Percentiles rank a stretch among this genome's conserved stretches.
Evolutionary conservation across 2,797 vertebrate genomes (phyloP).

Genomic region (Neomorphus geoffroyi): DNA sequence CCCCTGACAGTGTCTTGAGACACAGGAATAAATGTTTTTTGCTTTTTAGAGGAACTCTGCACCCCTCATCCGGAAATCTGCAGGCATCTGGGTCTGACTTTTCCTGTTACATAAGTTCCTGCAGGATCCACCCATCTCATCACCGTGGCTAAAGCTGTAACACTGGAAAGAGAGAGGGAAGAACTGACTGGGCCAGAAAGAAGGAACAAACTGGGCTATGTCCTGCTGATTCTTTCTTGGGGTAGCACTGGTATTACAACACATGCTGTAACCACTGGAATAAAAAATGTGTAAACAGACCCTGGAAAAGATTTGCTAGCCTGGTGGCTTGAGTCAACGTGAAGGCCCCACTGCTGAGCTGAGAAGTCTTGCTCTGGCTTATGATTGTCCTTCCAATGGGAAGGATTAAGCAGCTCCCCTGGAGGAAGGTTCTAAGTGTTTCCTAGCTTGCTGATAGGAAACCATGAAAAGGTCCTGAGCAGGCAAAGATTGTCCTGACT

Average conservation of each 20-base stretch:
- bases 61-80: background rate
- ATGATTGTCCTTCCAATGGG: background rate
- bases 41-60: background rate
- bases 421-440: background rate
- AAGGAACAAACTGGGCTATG: background rate
- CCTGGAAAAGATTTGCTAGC: background rate
- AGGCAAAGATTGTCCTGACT: background rate
- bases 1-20: background rate
- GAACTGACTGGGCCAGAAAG: background rate
- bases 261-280: background rate
- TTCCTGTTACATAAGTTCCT: background rate
- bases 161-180: background rate
- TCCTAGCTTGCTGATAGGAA: background rate
- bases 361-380: background rate
- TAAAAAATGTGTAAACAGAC: background rate
- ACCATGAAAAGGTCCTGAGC: background rate
- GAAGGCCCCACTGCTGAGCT: background rate
- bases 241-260: background rate
- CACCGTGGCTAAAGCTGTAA: background rate
- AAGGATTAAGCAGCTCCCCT: background rate
- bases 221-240: background rate
- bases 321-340: background rate
- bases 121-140: background rate
- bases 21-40: background rate
- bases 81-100: background rate